Base-by-base conservation (phyloP, 2,888 invertebrate species). In the Nomada ferruginata region DNA sequence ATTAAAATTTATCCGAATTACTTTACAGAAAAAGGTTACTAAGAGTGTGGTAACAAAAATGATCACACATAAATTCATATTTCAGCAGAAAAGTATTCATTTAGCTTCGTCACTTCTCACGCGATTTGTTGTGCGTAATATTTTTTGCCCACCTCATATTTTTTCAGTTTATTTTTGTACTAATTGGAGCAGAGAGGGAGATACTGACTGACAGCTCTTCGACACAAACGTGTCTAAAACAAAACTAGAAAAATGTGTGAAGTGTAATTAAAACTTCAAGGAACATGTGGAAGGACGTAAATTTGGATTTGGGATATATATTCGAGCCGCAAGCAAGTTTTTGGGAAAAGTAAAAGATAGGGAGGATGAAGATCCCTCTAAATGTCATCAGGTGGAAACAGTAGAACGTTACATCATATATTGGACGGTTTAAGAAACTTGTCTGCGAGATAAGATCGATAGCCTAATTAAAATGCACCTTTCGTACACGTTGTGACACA, bases 401-500 rank as follows among this genome's bases (percentile, higher is more conserved):
- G 36, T 10, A 11, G 11, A 15, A 13, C 1, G 18, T 68, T 76
- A 36, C 47, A 18, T 64, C 76, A 63, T 0, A 63, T 0, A 20
- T 7, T 1, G 26, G 7, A 29, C 20, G 20, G 18, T 69, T 69
- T 69, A 44, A 75, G 47, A 61, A 61, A 60, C 23, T 47, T 13
- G 23, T 13, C 42, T 10, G 10, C 20, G 57, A 36, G 36, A 59
- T 64, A 64, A 64, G 64, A 72, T 47, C 42, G 26, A 65, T 36
- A 20, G 44, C 42, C 59, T 59, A 64, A 72, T 76, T 76, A 65
- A n/a, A 29, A 72, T 76, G 76, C 64, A 59, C 23, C 13, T 63
- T 71, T 50, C 50, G 47, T 64, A 59, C 23, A 11, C 13, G 20
- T 7, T 26, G 36, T 44, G 42, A 26, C 53, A 72, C 29, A 18